Base-by-base conservation (phyloP, 2,113 vertebrate genomes). In the Nycticryphes semicollaris region DNA sequence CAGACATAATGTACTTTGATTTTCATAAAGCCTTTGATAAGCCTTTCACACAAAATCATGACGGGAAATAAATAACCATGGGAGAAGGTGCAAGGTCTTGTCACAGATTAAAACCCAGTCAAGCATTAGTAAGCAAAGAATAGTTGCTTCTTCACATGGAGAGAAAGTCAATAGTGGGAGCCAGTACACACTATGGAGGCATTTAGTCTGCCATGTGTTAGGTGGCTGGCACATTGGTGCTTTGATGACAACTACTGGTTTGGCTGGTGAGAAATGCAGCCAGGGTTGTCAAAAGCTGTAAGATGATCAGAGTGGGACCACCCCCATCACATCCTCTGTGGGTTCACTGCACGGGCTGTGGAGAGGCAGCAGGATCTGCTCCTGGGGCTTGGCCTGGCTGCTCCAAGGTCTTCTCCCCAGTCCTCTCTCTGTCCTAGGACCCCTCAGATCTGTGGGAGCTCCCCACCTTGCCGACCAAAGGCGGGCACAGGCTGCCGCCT, bases 21-120 rank as follows among this genome's bases (percentile, higher is more conserved):
- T 94, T 96, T 94, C 74, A 90, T 87, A 89, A 94, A 92, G 86
- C 74, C 50, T 96, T 94, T 96, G 90, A 94, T 96, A 94, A 95
- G 53, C 43, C 74, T 91, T 94, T 95, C 87, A 79, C 50, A 95
- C 50, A 83, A 80, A 96, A 93, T 77, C 89, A 59, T 63, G 33
- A 95, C 77, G n/a, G 59, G 91, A 95, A 96, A 91, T 87, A 96
- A 96, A 90, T 63, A 95, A 59, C 81, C 84, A 25, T 50, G 31
- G 74, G 74, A 88, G 35, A 91, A 94, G 23, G 50, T 47, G 33
- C 50, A 83, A 94, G 70, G 78, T 94, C 84, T 94, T 80, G 87
- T 66, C 74, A 62, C 0, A 0, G 67, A 77, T 96, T 93, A 92
- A 89, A 95, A 83, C 39, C 30, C 78, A 53, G 50, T 56, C 54